Evolutionary conservation across 2,797 vertebrate species (phyloP).

Genomic region (Iguana delicatissima): DNA sequence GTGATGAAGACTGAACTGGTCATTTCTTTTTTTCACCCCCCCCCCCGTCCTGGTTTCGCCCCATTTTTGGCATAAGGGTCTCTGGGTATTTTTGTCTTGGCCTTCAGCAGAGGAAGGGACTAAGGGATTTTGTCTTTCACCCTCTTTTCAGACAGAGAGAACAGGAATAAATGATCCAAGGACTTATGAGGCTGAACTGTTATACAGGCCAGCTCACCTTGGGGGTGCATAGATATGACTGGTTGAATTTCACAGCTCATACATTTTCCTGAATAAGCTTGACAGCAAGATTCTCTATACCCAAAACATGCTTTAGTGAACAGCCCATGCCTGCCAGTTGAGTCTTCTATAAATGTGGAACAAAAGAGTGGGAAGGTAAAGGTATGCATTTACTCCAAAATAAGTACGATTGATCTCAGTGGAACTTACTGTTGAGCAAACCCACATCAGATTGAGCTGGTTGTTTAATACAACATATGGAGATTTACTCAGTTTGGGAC

Average conservation of each 20-base stretch:
- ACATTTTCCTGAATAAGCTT: conserved; percentile 34
- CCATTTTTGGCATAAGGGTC: conserved; percentile 44
- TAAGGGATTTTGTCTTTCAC: conserved; percentile 19
- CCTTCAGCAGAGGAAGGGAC: not conserved
- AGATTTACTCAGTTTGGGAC: not conserved
- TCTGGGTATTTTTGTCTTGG: conserved; percentile 44
- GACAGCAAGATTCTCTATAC: conserved; percentile 36
- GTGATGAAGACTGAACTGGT: conserved; percentile 55
- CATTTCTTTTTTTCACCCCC: conserved; percentile 10
- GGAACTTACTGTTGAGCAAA: conserved; percentile 4
- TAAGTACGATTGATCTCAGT: conserved; percentile 5
- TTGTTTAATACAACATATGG: conserved; percentile 5
- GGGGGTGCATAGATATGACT: conserved; percentile 63
- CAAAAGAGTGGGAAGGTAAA: not conserved
- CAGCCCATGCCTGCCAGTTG: conserved; percentile 5
- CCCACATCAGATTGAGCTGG: not conserved
- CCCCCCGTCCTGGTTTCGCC: not conserved
- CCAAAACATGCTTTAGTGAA: conserved; percentile 26
- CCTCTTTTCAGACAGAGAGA: not conserved
- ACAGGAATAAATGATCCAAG: conserved; percentile 46
- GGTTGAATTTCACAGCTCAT: conserved; percentile 63
- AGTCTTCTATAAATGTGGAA: not conserved
- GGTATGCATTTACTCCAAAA: not conserved
- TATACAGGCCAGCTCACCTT: conserved; percentile 37
- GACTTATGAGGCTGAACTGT: conserved; percentile 28